A percentile compares a stretch with the other conserved stretches of the same genome.
These are phyloP conservation scores for Mus minutoides DNA, from an alignment of 2,797 vertebrate genomes.

Conservation along the genomic window DNA sequence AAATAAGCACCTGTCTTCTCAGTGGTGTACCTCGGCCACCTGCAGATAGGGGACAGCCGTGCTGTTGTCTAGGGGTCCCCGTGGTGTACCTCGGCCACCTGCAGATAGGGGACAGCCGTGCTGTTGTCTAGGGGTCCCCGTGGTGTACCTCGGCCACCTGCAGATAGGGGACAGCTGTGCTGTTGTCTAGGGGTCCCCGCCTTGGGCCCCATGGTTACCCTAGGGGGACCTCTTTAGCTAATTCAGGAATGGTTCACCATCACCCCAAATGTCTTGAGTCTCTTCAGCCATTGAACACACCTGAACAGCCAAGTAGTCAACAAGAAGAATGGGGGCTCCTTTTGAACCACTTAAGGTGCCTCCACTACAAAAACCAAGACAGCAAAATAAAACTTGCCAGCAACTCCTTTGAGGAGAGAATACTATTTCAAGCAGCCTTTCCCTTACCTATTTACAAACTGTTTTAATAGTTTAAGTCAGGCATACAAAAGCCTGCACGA, in stretches of 20 bases:
- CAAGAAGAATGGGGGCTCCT: not conserved
- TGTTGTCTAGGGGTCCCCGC: fast-evolving
- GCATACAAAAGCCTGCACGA: not conserved
- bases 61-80: fast-evolving
- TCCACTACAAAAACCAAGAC: not conserved
- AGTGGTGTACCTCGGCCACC: fast-evolving
- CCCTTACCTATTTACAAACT: slow-evolving; percentile 34
- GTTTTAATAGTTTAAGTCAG: slow-evolving; percentile 35
- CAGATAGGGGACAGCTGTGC: fast-evolving
- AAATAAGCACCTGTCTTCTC: not conserved
- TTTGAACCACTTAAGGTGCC: not conserved
- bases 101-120: not conserved
- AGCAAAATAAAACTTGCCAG: not conserved
- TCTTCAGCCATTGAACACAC: not conserved
- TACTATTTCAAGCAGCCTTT: not conserved
- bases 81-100: fast-evolving
- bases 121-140: no score
- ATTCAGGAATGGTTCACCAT: not conserved
- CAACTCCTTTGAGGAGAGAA: not conserved
- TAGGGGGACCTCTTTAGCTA: not conserved
- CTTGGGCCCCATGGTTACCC: not conserved
- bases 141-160: not conserved
- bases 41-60: not conserved
- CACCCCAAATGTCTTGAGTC: not conserved
- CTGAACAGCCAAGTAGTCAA: not conserved